Percentiles rank a stretch among this genome's conserved stretches.
These are phyloP conservation scores for Anthophora plumipes DNA, from an alignment of 2,888 invertebrate species.

Conservation along the genomic window DNA sequence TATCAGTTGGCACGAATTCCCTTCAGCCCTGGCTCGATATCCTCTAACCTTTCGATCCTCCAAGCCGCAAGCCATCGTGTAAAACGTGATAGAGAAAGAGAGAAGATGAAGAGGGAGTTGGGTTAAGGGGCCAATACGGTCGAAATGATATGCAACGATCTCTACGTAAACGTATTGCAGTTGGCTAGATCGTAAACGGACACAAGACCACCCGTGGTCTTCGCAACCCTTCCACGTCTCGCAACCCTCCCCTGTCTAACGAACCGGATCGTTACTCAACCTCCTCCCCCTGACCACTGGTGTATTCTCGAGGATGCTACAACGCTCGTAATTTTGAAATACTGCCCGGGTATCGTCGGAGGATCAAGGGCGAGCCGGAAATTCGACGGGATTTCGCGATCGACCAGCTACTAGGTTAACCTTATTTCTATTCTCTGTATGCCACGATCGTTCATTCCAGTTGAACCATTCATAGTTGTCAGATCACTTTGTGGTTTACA, in stretches of 20 bases:
- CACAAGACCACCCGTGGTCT: constrained; percentile 12
- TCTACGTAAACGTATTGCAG: constrained; percentile 27
- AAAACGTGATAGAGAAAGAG: background rate
- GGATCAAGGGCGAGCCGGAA: constrained; percentile 38
- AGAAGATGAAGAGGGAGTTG: too few relatives aligned
- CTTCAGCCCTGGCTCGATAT: constrained; percentile 12
- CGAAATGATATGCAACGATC: constrained; percentile 21
- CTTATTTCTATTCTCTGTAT: background rate
- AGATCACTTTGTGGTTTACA: too few relatives aligned
- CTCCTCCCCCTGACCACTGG: background rate
- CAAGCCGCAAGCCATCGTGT: background rate
- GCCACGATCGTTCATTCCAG: background rate
- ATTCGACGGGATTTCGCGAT: constrained; percentile 32
- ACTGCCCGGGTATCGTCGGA: constrained; percentile 24
- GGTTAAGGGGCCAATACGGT: constrained; percentile 18
- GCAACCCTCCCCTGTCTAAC: background rate
- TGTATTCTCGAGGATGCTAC: constrained; percentile 30
- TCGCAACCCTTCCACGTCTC: background rate
- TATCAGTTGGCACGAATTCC: constrained; percentile 51
- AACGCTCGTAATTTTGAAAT: constrained; percentile 40
- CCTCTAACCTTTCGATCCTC: constrained; percentile 49
- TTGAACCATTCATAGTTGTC: too few relatives aligned
- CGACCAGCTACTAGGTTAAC: constrained; percentile 14
- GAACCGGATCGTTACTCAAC: constrained; percentile 40
- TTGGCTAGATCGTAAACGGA: constrained; percentile 36